Evolutionary conservation across 2,113 vertebrate genomes (phyloP).

Genomic region (Anoura caudifer): DNA sequence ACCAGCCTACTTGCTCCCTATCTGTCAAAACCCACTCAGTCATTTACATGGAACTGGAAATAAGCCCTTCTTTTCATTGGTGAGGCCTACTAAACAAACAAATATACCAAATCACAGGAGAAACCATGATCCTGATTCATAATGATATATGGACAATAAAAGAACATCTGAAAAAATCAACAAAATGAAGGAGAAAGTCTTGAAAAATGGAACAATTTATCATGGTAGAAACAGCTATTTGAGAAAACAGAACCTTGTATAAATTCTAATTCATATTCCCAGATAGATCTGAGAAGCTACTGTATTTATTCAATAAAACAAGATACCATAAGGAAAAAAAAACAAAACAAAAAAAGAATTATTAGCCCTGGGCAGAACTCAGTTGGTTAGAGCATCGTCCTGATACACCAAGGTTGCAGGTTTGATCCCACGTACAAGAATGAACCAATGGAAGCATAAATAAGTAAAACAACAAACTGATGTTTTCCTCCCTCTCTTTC

Average conservation of each 20-base stretch:
- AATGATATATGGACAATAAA: background rate
- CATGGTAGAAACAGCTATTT: background rate
- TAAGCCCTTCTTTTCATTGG: background rate
- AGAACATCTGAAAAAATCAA: background rate
- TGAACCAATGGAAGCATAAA: too few species aligned
- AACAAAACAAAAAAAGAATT: background rate
- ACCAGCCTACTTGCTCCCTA: background rate
- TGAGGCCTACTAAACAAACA: background rate
- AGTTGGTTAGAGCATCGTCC: too few species aligned
- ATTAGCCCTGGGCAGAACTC: background rate
- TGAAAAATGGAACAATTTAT: background rate
- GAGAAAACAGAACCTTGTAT: background rate
- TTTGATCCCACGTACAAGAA: too few species aligned
- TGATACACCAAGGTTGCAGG: too few species aligned
- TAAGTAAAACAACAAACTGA: too few species aligned
- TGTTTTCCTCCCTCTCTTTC: too few species aligned
- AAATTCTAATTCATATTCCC: background rate
- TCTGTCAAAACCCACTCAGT: background rate
- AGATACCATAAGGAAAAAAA: background rate
- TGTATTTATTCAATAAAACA: background rate
- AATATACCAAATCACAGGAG: background rate
- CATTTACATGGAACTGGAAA: background rate
- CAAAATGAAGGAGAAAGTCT: background rate
- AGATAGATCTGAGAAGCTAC: background rate
- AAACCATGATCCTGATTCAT: background rate